Percentiles rank a stretch among this genome's conserved stretches.
These are phyloP conservation scores for Opisthocomus hoazin DNA, from an alignment of 2,113 vertebrate genomes.

Conservation along the genomic window DNA sequence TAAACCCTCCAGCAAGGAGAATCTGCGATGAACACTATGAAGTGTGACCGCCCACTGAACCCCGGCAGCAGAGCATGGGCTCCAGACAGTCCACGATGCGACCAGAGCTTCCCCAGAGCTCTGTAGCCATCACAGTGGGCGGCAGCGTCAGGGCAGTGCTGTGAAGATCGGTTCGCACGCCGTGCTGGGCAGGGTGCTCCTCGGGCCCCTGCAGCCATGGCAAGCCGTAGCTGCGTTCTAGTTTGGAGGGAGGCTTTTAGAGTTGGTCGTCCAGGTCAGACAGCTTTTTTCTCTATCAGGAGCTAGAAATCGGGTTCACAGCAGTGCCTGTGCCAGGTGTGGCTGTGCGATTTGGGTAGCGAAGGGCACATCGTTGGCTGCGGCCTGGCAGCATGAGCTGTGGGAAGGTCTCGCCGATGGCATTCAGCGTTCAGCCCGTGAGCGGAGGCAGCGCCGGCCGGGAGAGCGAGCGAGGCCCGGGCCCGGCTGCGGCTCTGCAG, in stretches of 20 bases:
- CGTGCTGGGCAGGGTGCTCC: not conserved
- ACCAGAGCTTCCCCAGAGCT: not conserved
- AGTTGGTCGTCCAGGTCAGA: not conserved
- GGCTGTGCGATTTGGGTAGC: not conserved
- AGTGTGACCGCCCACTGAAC: not conserved
- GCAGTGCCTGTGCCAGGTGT: not conserved
- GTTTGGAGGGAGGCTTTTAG: not conserved
- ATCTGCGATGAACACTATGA: accelerated
- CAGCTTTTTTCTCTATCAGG: not conserved
- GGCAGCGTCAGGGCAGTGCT: not conserved
- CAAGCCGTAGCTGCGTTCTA: not conserved
- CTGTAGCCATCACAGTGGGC: not conserved
- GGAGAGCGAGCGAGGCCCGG: not conserved
- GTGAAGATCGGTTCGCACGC: constrained; percentile 2
- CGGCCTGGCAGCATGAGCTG: not conserved
- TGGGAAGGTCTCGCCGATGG: not conserved
- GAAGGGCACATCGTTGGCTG: not conserved
- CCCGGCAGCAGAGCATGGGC: accelerated
- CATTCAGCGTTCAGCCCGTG: accelerated
- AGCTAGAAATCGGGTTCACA: not conserved
- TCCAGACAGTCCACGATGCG: accelerated
- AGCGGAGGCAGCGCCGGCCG: not conserved
- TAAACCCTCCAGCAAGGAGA: not conserved
- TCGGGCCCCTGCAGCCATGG: not conserved
- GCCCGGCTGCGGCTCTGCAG: not conserved